Evolutionary conservation across 2,113 vertebrate genomes (phyloP).

Genomic region (Xyrauchen texanus): DNA sequence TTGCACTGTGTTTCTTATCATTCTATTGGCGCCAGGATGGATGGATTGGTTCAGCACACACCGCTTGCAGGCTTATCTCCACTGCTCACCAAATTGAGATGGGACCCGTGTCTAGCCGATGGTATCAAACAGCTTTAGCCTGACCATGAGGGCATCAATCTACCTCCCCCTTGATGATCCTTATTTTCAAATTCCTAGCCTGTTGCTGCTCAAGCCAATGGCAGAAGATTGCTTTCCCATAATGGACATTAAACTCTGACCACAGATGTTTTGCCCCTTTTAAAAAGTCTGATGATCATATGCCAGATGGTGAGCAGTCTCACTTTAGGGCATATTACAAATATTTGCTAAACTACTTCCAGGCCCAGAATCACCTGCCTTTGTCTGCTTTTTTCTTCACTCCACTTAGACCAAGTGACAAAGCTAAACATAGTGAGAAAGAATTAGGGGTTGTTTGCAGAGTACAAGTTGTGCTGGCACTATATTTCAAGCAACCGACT

Average conservation of each 20-base stretch:
- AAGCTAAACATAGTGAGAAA: not conserved
- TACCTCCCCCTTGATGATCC: constrained; percentile 44
- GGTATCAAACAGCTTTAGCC: constrained; percentile 68
- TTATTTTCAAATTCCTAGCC: constrained; percentile 1
- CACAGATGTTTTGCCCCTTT: constrained; percentile 27
- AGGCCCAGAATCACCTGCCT: not conserved
- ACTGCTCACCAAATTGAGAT: constrained; percentile 71
- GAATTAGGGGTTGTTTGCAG: not conserved
- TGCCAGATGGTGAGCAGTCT: constrained; percentile 22
- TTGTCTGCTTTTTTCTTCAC: not conserved
- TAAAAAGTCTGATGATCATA: constrained; percentile 11
- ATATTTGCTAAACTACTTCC: constrained; percentile 3
- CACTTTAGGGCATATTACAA: not conserved
- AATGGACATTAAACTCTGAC: constrained; percentile 52
- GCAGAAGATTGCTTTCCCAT: constrained; percentile 38
- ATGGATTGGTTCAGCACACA: constrained; percentile 60
- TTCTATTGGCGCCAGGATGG: constrained; percentile 64
- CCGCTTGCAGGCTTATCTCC: constrained; percentile 58
- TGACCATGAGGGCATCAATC: constrained; percentile 67
- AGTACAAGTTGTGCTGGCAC: no score
- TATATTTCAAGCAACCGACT: not conserved
- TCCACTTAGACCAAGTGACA: not conserved
- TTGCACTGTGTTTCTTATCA: constrained; percentile 3
- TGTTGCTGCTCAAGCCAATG: constrained; percentile 39
- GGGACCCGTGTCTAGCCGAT: constrained; percentile 66